A percentile compares a stretch with the other conserved stretches of the same genome.
phyloP scores from a whole-genome alignment of 2,888 invertebrate species.

The Zootermopsis nevadensis region DNA sequence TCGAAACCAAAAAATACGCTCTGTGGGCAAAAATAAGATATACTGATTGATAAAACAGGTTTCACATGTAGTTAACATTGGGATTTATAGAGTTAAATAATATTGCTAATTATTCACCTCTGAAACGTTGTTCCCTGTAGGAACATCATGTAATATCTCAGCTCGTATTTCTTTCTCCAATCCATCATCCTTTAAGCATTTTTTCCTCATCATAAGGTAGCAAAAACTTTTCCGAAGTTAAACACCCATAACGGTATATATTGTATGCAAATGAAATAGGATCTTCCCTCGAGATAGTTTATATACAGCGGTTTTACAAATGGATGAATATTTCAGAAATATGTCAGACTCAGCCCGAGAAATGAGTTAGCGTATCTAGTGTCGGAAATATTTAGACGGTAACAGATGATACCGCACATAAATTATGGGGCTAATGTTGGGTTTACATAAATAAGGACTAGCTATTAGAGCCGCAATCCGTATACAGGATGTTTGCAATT shows the following conservation, averaged over 20 bases:
- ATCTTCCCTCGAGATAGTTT: background rate
- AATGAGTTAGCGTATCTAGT: background rate
- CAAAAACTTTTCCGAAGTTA: background rate
- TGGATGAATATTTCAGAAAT: constrained; percentile 9
- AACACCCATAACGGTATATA: constrained; percentile 10
- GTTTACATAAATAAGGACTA: constrained; percentile 24
- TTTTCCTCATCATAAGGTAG: background rate
- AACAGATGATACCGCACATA: constrained; percentile 10
- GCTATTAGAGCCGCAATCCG: background rate
- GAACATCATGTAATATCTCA: background rate
- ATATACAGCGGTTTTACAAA: background rate
- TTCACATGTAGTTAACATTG: no score
- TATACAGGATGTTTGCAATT: constrained; percentile 22
- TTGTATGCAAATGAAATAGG: background rate
- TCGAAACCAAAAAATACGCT: no score
- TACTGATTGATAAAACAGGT: no score
- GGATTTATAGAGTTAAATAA: no score
- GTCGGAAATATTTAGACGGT: constrained; percentile 1
- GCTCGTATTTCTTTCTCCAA: background rate
- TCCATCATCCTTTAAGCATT: background rate
- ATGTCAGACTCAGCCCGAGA: background rate
- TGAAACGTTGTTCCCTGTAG: background rate
- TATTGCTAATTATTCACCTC: background rate
- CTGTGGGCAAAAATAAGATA: no score
- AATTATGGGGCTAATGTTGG: constrained; percentile 20